A percentile compares a stretch with the other conserved stretches of the same genome.
Conservation (phyloP, 1,140 invertebrate genomes). For the Drosophila nebulosa region DNA sequence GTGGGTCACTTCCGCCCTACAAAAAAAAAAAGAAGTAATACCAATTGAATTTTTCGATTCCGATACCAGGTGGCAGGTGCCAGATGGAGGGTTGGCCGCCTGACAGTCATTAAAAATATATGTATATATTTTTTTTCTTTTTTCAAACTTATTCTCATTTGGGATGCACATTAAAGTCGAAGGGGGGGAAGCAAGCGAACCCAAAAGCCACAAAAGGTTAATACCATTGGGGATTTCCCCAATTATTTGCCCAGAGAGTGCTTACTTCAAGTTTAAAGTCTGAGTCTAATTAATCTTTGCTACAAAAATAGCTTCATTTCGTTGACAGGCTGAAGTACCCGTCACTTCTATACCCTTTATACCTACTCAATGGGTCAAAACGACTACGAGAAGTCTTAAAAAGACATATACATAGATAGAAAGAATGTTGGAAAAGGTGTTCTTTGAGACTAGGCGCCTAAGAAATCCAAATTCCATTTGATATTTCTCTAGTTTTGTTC, state of each 20-base stretch:
- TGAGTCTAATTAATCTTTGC: not conserved
- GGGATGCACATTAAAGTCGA: slow-evolving; percentile 28
- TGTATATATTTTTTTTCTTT: not conserved
- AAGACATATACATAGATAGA: too few relatives aligned
- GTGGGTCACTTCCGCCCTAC: slow-evolving; percentile 44
- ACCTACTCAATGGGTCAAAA: slow-evolving; percentile 33
- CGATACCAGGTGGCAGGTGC: too few relatives aligned
- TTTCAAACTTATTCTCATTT: slow-evolving; percentile 38
- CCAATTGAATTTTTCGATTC: slow-evolving; percentile 12
- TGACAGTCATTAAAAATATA: not conserved
- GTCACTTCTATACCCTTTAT: not conserved
- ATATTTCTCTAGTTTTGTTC: too few relatives aligned
- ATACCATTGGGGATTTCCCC: slow-evolving; percentile 50
- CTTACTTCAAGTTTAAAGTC: slow-evolving; percentile 1
- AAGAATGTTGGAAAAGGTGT: too few relatives aligned
- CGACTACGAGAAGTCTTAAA: too few relatives aligned
- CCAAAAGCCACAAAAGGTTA: slow-evolving; percentile 24
- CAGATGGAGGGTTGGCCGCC: slow-evolving; percentile 25
- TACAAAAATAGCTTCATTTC: not conserved
- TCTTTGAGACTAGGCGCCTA: too few relatives aligned
- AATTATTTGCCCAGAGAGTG: slow-evolving; percentile 34
- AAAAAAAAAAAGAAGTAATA: not conserved
- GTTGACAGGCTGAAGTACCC: not conserved
- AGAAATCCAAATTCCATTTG: too few relatives aligned
- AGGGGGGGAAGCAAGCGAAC: slow-evolving; percentile 1